These are phyloP conservation scores for Sarcophaga rosellei DNA, from an alignment of 2,888 invertebrate species.

Conservation along the genomic window DNA sequence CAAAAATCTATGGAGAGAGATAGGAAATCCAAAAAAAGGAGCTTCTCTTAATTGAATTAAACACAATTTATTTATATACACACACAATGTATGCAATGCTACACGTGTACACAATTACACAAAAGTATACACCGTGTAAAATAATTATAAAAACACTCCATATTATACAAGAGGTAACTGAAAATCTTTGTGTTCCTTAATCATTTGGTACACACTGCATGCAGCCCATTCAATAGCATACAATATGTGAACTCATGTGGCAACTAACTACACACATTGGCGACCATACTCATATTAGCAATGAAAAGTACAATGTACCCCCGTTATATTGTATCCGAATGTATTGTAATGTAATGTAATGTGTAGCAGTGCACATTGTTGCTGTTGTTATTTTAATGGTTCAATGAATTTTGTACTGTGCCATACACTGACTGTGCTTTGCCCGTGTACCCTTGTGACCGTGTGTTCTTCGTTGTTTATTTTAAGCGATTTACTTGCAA, in stretches of 20 bases:
- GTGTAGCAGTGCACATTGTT: constrained; percentile 2
- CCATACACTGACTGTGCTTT: background rate
- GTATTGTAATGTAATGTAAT: background rate
- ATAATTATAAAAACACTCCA: background rate
- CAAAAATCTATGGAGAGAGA: background rate
- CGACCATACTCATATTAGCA: constrained; percentile 10
- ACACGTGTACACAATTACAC: background rate
- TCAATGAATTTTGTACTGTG: constrained; percentile 42
- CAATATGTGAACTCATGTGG: background rate
- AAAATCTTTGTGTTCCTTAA: too few species aligned
- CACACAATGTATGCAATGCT: background rate
- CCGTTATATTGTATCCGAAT: background rate
- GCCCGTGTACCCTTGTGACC: background rate
- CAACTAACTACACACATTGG: background rate
- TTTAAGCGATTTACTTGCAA: constrained; percentile 23
- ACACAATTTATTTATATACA: constrained; percentile 29
- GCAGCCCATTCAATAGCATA: background rate
- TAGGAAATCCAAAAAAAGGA: constrained; percentile 15
- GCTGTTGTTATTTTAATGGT: constrained; percentile 46
- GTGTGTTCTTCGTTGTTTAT: constrained; percentile 32
- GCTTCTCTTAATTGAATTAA: constrained; percentile 55
- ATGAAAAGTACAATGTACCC: constrained; percentile 46
- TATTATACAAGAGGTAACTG: too few species aligned
- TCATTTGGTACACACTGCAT: too few species aligned
- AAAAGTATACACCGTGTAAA: background rate